A percentile compares a stretch with the other conserved stretches of the same genome.
Conservation (phyloP, 2,888 invertebrate genomes). For the Lasioglossum vierecki region DNA sequence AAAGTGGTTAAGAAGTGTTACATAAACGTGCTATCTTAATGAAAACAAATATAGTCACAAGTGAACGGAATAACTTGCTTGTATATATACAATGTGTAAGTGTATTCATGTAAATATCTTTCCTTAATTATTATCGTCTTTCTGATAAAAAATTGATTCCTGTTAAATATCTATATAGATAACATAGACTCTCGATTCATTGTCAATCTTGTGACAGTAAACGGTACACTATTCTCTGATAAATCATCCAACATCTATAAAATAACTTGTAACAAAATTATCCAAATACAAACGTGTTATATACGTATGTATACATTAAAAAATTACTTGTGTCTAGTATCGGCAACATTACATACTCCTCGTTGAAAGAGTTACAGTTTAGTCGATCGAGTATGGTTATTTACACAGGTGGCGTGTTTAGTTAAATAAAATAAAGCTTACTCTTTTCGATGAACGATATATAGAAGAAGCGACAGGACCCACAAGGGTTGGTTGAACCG, state of each 20-base stretch:
- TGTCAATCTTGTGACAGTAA: not conserved
- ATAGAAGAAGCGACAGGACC: slow-evolving; percentile 78
- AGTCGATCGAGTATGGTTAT: not conserved
- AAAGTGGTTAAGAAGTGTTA: slow-evolving; percentile 6
- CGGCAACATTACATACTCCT: not conserved
- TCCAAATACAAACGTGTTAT: not conserved
- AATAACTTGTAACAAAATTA: not conserved
- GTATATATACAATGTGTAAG: not conserved
- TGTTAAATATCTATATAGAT: not conserved
- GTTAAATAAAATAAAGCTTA: slow-evolving; percentile 67
- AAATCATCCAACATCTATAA: slow-evolving; percentile 19
- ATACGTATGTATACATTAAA: not conserved
- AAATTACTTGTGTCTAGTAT: not conserved
- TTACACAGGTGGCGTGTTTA: not conserved
- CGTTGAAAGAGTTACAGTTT: not conserved
- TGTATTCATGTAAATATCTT: not conserved
- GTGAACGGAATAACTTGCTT: not conserved
- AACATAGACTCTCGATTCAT: not conserved
- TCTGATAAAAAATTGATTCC: not conserved
- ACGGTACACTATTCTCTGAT: slow-evolving; percentile 1
- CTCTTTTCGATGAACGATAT: slow-evolving; percentile 80
- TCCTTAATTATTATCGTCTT: not conserved
- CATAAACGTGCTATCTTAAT: not conserved
- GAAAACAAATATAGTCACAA: not conserved
- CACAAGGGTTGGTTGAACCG: slow-evolving; percentile 76